Conservation (phyloP, 1,140 invertebrate genomes). For the Drosophila busckii region DNA sequence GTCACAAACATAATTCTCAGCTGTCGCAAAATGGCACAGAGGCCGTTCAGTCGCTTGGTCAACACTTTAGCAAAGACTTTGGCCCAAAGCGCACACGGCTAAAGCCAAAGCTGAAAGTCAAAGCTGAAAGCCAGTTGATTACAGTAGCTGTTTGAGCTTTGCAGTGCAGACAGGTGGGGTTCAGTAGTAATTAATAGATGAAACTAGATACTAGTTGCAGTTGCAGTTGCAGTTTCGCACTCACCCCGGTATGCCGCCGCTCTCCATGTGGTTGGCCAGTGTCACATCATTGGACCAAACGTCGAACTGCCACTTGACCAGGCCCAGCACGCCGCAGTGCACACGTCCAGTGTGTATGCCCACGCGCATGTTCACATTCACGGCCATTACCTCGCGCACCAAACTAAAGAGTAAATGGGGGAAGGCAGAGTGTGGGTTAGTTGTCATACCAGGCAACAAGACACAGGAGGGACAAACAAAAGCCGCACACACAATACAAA, state of each 20-base stretch:
- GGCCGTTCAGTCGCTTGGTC: too few relatives aligned
- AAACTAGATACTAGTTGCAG: too few relatives aligned
- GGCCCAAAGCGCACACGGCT: not conserved
- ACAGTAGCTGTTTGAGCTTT: too few relatives aligned
- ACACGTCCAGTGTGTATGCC: constrained; percentile 96
- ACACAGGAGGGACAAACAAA: constrained; percentile 9
- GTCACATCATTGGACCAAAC: constrained; percentile 98
- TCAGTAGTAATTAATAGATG: too few relatives aligned
- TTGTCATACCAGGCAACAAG: too few relatives aligned
- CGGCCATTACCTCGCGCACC: constrained; percentile 92
- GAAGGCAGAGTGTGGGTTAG: not conserved
- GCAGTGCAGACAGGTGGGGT: too few relatives aligned
- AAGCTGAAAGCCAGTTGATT: too few relatives aligned
- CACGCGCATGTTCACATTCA: constrained; percentile 96
- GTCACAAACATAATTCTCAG: constrained; percentile 66
- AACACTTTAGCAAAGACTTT: not conserved
- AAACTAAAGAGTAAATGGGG: constrained; percentile 80
- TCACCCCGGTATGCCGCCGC: constrained; percentile 94
- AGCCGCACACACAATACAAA: constrained; percentile 30
- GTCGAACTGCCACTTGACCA: constrained; percentile 90
- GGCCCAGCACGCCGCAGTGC: constrained; percentile 95
- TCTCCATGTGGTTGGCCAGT: constrained; percentile 97
- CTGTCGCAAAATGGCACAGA: constrained; percentile 57
- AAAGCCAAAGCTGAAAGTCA: constrained; percentile 3
- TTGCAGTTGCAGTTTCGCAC: constrained; percentile 35